Conservation (phyloP, 2,113 vertebrate species). For the Uria lomvia region DNA sequence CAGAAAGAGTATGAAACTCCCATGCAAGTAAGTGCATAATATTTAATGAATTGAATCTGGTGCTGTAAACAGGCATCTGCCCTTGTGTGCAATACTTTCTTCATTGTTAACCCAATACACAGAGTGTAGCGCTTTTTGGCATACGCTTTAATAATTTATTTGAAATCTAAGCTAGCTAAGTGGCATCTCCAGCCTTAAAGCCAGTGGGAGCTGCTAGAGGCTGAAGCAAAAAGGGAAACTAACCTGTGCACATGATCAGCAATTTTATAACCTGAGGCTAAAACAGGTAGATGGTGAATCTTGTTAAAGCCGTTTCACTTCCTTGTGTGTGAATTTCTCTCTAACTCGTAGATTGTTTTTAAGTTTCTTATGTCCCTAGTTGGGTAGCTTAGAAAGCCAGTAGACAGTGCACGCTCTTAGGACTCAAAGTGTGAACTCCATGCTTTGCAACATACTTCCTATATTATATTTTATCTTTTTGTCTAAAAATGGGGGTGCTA, state of each 20-base stretch:
- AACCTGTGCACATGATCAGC: not conserved
- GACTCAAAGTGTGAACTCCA: not conserved
- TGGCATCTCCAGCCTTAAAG: not conserved
- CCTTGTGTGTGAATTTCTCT: not conserved
- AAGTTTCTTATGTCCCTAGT: not conserved
- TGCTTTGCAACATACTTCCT: not conserved
- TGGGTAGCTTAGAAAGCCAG: not conserved
- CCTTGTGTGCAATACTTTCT: conserved; percentile 4
- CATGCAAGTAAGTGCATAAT: conserved; percentile 18
- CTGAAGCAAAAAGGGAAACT: not conserved
- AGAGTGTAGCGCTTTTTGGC: conserved; percentile 29
- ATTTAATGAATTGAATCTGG: conserved; percentile 41
- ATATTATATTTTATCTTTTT: not conserved
- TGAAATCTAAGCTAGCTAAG: conserved; percentile 36
- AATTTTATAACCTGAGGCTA: conserved; percentile 11
- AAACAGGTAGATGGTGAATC: not conserved
- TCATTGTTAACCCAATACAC: conserved; percentile 26
- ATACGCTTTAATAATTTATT: conserved; percentile 45
- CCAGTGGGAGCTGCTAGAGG: not conserved
- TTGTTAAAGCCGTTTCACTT: not conserved
- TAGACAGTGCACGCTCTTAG: not conserved
- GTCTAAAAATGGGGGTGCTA: not conserved
- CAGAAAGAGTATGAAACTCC: conserved; percentile 21
- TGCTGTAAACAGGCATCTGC: conserved; percentile 34
- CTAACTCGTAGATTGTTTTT: not conserved